Conservation (phyloP, 2,113 vertebrate genomes). For the Mustela nigripes region DNA sequence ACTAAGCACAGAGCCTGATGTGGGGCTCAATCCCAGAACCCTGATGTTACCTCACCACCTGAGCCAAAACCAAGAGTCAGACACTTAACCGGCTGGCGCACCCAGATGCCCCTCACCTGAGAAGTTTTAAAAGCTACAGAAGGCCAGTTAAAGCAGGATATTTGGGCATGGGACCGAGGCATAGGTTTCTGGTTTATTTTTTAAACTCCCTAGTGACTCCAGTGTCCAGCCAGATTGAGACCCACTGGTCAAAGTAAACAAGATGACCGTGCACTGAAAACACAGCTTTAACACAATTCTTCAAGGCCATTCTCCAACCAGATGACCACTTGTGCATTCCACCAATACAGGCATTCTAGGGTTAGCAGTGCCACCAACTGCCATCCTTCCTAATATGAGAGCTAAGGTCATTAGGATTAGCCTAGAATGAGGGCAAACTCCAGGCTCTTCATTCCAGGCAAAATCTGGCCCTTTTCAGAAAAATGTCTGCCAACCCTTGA, state of each 20-base stretch:
- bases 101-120: background rate
- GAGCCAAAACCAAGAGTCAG: no score
- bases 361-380: no score
- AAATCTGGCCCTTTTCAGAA: background rate
- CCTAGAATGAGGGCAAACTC: background rate
- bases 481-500: background rate
- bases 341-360: background rate
- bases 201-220: background rate
- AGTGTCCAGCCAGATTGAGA: background rate
- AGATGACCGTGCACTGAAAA: background rate
- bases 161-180: background rate
- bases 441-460: background rate
- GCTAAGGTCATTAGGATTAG: no score
- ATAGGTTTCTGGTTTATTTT: background rate
- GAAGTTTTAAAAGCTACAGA: background rate
- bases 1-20: background rate
- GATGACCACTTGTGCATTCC: background rate
- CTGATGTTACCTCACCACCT: no score
- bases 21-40: no score
- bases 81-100: background rate
- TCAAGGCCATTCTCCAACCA: background rate
- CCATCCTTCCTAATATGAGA: background rate
- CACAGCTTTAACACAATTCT: background rate
- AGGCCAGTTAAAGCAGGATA: background rate
- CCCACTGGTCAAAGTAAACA: background rate